These are phyloP conservation scores for Himalopsyche tibetana DNA, from an alignment of 2,888 invertebrate genomes.

Conservation along the genomic window DNA sequence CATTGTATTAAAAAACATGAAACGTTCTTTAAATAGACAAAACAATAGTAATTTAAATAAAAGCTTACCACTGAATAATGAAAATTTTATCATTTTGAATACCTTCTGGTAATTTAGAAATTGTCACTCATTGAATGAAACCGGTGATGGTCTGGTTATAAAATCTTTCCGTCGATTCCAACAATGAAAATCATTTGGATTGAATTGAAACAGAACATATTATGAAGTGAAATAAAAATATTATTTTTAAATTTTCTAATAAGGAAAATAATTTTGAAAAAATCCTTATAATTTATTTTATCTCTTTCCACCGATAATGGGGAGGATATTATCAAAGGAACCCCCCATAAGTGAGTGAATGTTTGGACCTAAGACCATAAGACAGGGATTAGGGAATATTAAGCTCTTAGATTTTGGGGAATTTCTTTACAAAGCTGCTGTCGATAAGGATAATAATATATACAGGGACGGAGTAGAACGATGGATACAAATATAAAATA, in stretches of 20 bases:
- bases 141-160: no score
- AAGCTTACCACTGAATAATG: no score
- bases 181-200: no score
- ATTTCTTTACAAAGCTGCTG: conserved; percentile 47
- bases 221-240: neutral
- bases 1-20: no score
- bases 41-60: no score
- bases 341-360: conserved; percentile 40
- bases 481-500: neutral
- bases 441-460: conserved; percentile 34
- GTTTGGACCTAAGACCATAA: conserved; percentile 56
- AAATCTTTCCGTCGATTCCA: no score
- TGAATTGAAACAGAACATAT: no score
- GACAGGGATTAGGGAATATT: conserved; percentile 62
- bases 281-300: conserved; percentile 17
- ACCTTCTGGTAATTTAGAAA: no score
- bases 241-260: neutral
- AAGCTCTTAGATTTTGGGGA: conserved; percentile 59
- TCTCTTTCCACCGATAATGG: conserved; percentile 26
- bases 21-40: no score
- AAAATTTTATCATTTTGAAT: no score
- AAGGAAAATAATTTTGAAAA: neutral
- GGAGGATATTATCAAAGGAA: conserved; percentile 35
- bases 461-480: neutral
- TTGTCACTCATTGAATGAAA: no score